Conservation (phyloP, 2,113 vertebrate species). For the Rissa tridactyla region DNA sequence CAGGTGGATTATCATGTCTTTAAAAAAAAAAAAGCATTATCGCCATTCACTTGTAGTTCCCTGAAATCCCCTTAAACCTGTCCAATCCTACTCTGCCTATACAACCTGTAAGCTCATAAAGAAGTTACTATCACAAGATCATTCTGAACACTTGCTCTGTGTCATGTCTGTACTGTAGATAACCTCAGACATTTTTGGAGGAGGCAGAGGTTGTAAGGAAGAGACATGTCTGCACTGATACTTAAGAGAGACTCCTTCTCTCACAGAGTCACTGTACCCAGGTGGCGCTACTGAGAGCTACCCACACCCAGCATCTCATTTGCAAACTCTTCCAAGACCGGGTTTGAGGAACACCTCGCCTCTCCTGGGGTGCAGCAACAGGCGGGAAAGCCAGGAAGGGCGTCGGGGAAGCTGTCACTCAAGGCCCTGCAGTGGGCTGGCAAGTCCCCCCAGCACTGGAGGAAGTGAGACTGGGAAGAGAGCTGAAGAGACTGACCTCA, state of each 20-base stretch:
- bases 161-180: slow-evolving; percentile 48
- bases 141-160: slow-evolving; percentile 25
- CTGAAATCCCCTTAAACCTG: background rate
- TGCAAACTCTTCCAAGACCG: background rate
- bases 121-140: slow-evolving; percentile 43
- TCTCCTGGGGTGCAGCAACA: background rate
- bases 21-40: background rate
- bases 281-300: background rate
- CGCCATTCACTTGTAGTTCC: background rate
- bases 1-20: slow-evolving; percentile 21
- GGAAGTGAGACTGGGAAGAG: background rate
- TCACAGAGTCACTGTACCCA: background rate
- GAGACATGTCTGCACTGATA: background rate
- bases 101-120: slow-evolving; percentile 53
- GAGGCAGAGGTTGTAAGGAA: background rate
- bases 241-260: background rate
- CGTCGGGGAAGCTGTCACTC: background rate
- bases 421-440: background rate
- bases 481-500: background rate
- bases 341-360: background rate
- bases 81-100: slow-evolving; percentile 36
- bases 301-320: background rate
- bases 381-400: background rate
- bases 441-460: accelerated
- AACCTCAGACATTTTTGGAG: slow-evolving; percentile 20